Evolutionary conservation across 2,888 invertebrate species (phyloP), one percentile per base, ranked within the genome.

Genomic region (Erpobdella octoculata): DNA sequence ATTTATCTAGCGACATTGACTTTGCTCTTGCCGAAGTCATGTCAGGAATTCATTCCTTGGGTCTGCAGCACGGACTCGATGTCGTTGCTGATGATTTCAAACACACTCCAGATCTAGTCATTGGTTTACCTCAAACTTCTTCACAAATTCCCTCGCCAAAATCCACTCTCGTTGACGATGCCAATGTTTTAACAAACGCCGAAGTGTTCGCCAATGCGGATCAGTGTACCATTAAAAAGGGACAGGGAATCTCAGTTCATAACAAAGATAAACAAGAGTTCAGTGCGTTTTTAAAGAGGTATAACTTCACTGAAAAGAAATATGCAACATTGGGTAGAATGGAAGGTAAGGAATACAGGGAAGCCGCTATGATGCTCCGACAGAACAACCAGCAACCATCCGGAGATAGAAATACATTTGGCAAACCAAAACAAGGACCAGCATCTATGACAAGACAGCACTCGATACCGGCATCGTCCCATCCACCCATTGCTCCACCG

Each of bases 141-240:
- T 25, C 35, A 35, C 71, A 66, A 37, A 36, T 53, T 0, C 37
- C 71, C 9, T 48, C 66, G 5, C 65, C 65, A 35, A 66, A 33
- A 61, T n/a, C 21, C 12, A 36, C 25, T 21, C 38, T 38, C 2
- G 18, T 33, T 1, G 61, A 48, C 31, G 58, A 71, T 15, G 64
- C 72, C 2, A 71, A 53, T 36, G 77, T 78, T 18, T 75, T 79
- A 58, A 88, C 89, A 73, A 88, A 89, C 0, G 90, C 90, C 0
- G 90, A 90, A 79, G 86, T 89, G 37, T 90, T 90, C 80, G 90
- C 90, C 67, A 89, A 89, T 78, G 89, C 89, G 76, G 89, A 89
- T 79, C 90, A 90, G 81, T 89, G 89, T 77, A 90, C 90, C 0
- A 83, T 90, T 71, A 90, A 90, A 79, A 90, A 90, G 79, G 82